Evolutionary conservation across 2,888 invertebrate species (phyloP), one percentile per base, ranked within the genome.

Genomic region (Sinotaia quadrata): DNA sequence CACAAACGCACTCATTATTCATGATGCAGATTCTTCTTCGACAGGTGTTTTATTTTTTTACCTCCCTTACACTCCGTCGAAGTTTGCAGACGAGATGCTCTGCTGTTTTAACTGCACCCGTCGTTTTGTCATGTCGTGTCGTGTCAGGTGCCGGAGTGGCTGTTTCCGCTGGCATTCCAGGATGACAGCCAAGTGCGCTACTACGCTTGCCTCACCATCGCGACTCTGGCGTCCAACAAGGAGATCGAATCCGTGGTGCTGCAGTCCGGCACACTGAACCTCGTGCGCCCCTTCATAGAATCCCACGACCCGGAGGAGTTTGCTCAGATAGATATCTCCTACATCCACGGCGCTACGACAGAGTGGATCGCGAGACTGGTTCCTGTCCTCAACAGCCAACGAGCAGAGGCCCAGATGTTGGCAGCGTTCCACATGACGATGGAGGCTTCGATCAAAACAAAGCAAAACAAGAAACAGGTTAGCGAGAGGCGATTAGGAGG

Each of bases 381-480:
- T 7, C 98, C 98, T 0, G 95, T 98, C 21, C 90, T 99, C 67
- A 95, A 94, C 86, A 97, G 97, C 54, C 95, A 97, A 86, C 91
- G 97, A 72, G 96, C 97, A 86, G 98, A 98, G 89, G 98, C 98
- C 0, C 92, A 97, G 83, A 96, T 96, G 86, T 89, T 98, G 80
- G 98, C 98, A 2, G 97, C 98, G 41, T 99, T 98, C 88, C 98
- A 99, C 87, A 91, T 98, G 88, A 97, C 97, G 85, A 97, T 99
- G 97, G 98, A 99, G 89, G 98, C 98, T 7, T 96, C 95, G 36
- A 98, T 99, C 67, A 98, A 98, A 88, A 94, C 96, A 81, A 86
- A 87, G 57, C 87, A 87, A 75, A 88, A 81, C 74, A 88, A 84
- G 81, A 85, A 78, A 63, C 83, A 82, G 80, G 86, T 86, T 77